Evolutionary conservation across 2,113 vertebrate species (phyloP), one percentile per base, ranked within the genome.

Genomic region (Notarius quadriscutis): DNA sequence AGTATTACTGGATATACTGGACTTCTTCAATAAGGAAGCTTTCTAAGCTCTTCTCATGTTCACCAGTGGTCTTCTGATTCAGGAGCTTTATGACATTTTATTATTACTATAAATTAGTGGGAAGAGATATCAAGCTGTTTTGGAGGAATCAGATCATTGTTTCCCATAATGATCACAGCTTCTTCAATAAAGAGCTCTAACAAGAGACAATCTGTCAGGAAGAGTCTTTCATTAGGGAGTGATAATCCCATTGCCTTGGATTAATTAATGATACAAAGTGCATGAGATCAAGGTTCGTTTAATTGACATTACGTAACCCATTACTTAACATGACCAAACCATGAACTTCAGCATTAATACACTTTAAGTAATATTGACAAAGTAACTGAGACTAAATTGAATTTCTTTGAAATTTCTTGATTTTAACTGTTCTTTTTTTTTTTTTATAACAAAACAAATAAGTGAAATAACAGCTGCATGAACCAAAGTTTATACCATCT

Each of bases 111-210:
- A 17, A 85, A 78, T 69, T 60, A 10, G 8, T 30, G 7, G 22
- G n/a, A 15, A 17, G 17, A 9, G 58, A 89, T 81, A 81, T 65
- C 74, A 62, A 85, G 8, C 67, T 79, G 84, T 69, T 71, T 86
- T 55, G 51, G 72, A 50, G 58, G 53, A 87, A 62, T 81, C 65
- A 30, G 53, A 17, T 53, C 53, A 63, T 41, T 27, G 51, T 48
- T 77, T 83, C n/a, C 53, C 58, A 75, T 53, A 81, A 86, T 83
- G 57, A 88, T 83, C 51, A 85, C 57, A 3, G 48, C 74, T 53
- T 72, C n/a, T 83, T 51, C 41, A 65, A 51, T 25, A 82, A 82
- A 62, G 18, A 48, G 58, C 55, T 81, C 18, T 63, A 63, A 48
- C 58, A 82, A n/a, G 30, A 63, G 81, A n/a, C 81, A 25, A 63